phyloP scores from a whole-genome alignment of 1,140 invertebrate species.

The Diachasma alloeum region DNA sequence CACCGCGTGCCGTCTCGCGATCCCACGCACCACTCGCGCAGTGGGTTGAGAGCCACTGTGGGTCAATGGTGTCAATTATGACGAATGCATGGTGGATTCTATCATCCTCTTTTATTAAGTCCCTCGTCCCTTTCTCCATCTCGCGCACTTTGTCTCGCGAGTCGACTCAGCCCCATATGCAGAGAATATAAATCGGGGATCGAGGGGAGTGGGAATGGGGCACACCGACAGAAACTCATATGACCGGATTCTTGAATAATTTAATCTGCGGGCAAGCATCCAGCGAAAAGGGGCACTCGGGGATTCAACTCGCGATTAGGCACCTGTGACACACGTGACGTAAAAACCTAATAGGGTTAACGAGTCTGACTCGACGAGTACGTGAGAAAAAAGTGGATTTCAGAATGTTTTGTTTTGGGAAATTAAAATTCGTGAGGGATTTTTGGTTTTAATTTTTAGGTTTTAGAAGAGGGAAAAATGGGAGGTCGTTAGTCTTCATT shows the following conservation, averaged over 20 bases:
- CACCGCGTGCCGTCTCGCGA: background rate
- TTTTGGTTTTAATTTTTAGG: no score
- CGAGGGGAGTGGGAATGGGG: background rate
- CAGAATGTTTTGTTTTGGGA: no score
- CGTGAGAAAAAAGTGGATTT: no score
- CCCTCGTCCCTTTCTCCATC: background rate
- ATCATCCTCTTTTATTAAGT: slow-evolving; percentile 18
- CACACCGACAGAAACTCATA: background rate
- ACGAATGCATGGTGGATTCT: slow-evolving; percentile 48
- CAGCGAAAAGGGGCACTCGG: background rate
- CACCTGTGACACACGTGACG: slow-evolving; percentile 15
- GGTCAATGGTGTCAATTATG: slow-evolving; percentile 59
- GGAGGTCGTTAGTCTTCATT: no score
- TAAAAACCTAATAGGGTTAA: background rate
- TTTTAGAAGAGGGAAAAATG: no score
- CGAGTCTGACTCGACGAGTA: background rate
- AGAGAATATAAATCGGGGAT: slow-evolving; percentile 16
- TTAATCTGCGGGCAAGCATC: background rate
- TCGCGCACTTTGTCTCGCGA: no score
- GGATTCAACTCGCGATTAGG: background rate
- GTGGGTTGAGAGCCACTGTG: slow-evolving; percentile 46
- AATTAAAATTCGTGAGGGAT: no score
- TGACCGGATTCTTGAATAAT: slow-evolving; percentile 25
- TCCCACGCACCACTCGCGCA: background rate
- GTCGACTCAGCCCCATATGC: background rate